Conservation (phyloP, 1,140 invertebrate species). For the Antheraea pernyi region DNA sequence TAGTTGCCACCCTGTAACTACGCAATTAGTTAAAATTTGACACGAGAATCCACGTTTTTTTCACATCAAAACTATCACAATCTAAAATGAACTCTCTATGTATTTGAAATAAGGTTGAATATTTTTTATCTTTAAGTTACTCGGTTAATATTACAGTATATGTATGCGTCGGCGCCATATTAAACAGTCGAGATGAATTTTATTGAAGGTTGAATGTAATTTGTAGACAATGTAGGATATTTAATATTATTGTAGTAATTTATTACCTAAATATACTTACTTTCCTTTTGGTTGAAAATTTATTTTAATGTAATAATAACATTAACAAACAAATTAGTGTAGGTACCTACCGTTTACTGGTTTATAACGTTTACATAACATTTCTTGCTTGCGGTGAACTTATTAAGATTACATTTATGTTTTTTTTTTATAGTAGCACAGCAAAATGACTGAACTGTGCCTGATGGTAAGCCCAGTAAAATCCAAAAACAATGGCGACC, state of each 20-base stretch:
- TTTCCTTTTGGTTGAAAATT: background rate
- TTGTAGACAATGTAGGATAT: background rate
- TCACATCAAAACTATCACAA: background rate
- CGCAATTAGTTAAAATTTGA: no score
- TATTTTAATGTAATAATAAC: background rate
- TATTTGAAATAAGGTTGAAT: background rate
- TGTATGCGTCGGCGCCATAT: background rate
- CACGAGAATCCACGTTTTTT: background rate
- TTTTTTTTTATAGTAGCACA: no score
- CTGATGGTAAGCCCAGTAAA: no score
- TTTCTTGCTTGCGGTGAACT: background rate
- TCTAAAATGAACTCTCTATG: background rate
- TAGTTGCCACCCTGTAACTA: no score
- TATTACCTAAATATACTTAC: background rate
- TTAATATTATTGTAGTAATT: background rate
- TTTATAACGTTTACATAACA: background rate
- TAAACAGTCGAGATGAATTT: slow-evolving; percentile 4
- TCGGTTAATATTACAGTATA: background rate
- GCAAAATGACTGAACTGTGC: no score
- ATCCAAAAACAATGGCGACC: no score
- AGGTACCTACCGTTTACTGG: no score
- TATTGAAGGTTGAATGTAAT: slow-evolving; percentile 3
- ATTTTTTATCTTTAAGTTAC: background rate
- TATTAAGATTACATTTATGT: background rate
- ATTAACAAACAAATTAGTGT: background rate